Base-by-base conservation (phyloP, 1,140 invertebrate genomes). In the Pseudomyrmex concolor region DNA sequence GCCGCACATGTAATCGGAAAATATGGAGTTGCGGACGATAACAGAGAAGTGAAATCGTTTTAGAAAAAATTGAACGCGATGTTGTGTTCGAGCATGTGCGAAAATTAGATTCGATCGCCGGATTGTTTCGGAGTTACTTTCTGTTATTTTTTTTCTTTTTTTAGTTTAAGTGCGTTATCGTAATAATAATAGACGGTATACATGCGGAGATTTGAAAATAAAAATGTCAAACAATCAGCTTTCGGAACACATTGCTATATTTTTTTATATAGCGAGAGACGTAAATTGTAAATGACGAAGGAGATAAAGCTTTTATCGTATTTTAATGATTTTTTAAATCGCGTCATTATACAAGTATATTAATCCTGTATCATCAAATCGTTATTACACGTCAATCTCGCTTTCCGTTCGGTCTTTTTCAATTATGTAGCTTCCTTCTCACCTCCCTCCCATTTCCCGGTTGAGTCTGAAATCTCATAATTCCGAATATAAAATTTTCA, bases 11-110 rank as follows among this genome's bases (percentile, higher is more conserved):
- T 50, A 74, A 74, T 63, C 57, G 57, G 45, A 45, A 74, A 74
- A 74, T 74, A 45, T 74, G 45, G 62, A 74, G 48, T 63, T 74
- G 72, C 72, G 19, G 45, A 63, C 57, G 43, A 63, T 74, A 63
- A 74, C 59, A 25, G 15, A 74, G 19, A 17, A 62, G 22, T 43
- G 45, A 59, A 63, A 74, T 50, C 59, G 57, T 74, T 74, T 74
- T 74, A 74, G 72, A 45, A 63, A 63, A 74, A 74, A 74, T 74
- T 74, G 59, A 63, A 74, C 50, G 19, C 22, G 15, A 74, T 59
- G 43, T 63, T 63, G 22, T 74, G 45, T 15, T 74, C 43, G 59
- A 74, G 60, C 57, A 74, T 19, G 72, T 63, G 72, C 19, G 59
- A 74, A 74, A 74, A 74, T 74, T 74, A 74, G 57, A 74, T 74